Percentiles rank a stretch among this genome's conserved stretches.
Conservation (phyloP, 92 coral and sea anemone genomes). For the Palythoa caribaeorum region DNA sequence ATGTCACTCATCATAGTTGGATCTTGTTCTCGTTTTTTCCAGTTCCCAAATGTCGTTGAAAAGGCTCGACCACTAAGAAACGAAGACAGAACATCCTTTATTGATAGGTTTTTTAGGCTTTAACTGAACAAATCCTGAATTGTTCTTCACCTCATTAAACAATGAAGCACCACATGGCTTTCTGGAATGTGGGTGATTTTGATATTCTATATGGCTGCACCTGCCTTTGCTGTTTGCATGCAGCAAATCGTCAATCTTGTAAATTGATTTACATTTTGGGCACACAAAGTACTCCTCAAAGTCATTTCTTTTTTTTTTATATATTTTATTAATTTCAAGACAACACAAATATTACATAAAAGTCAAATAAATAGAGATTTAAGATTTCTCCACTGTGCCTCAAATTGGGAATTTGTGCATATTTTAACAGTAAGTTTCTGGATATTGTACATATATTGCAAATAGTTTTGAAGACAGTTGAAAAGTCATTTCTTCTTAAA, state of each 20-base stretch:
- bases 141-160: slow-evolving; percentile 20
- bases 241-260: slow-evolving; percentile 46
- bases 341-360: too few species aligned
- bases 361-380: too few species aligned
- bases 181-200: slow-evolving; percentile 53
- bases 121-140: background rate
- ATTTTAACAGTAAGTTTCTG: too few species aligned
- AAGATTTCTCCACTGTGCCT: too few species aligned
- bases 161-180: slow-evolving; percentile 48
- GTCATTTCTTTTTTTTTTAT: background rate
- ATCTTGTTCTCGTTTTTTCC: slow-evolving; percentile 34
- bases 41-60: slow-evolving; percentile 48
- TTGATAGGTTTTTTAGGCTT: slow-evolving; percentile 50
- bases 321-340: too few species aligned
- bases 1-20: slow-evolving; percentile 38
- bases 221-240: slow-evolving; percentile 47
- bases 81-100: slow-evolving; percentile 33
- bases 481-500: background rate
- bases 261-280: slow-evolving; percentile 34
- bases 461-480: too few species aligned
- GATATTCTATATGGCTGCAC: slow-evolving; percentile 38
- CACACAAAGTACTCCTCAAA: slow-evolving; percentile 37
- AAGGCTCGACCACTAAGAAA: slow-evolving; percentile 43
- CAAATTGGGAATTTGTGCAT: too few species aligned
- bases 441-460: too few species aligned